Evolutionary conservation across 1,140 invertebrate genomes (phyloP).

Genomic region (Diabrotica virgifera): DNA sequence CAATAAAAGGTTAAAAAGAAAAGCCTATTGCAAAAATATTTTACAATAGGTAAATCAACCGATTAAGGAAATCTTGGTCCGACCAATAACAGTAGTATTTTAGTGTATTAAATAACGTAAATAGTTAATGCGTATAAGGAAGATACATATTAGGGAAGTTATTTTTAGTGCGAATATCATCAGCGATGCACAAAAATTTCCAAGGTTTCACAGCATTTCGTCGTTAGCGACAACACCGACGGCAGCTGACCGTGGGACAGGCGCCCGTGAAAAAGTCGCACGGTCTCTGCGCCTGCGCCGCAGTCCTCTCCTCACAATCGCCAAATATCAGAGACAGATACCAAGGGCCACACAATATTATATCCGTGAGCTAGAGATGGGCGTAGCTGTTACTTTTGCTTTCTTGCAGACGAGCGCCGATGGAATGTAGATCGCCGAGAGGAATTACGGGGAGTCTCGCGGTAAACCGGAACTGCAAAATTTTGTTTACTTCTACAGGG

Average conservation of each 20-base stretch:
- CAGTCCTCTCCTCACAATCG: slow-evolving; percentile 13
- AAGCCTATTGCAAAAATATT: no score
- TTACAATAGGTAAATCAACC: no score
- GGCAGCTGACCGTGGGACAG: slow-evolving; percentile 45
- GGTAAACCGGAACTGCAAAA: background rate
- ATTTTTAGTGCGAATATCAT: no score
- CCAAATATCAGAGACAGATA: slow-evolving; percentile 17
- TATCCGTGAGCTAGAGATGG: slow-evolving; percentile 4
- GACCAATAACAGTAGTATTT: no score
- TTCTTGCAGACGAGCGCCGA: background rate
- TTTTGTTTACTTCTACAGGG: background rate
- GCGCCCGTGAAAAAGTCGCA: slow-evolving; percentile 46
- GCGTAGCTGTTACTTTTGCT: slow-evolving; percentile 1
- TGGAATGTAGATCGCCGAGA: background rate
- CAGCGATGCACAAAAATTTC: no score
- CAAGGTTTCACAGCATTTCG: no score
- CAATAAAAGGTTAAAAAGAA: no score
- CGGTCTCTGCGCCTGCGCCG: slow-evolving; percentile 40
- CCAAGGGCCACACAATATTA: slow-evolving; percentile 14
- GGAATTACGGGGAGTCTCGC: background rate
- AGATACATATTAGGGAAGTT: no score
- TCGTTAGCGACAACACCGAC: slow-evolving; percentile 13
- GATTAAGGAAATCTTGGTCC: no score
- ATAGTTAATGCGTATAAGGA: no score
- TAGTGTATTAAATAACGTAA: no score